Base-by-base conservation (phyloP, 2,888 invertebrate species). In the Nomada fucata region DNA sequence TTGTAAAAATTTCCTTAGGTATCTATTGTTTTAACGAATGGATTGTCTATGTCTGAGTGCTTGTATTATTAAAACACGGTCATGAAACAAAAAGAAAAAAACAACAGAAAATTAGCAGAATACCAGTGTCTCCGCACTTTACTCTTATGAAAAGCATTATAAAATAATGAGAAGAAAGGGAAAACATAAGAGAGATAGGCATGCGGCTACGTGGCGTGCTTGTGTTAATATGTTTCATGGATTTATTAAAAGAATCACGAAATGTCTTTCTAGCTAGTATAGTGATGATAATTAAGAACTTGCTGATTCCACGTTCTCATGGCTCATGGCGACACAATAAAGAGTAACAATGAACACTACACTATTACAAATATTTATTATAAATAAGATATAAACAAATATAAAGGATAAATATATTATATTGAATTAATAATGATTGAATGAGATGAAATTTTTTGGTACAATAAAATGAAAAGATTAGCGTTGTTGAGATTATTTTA, bases 401-500 rank as follows among this genome's bases (percentile, higher is more conserved):
- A 86, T 85, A 87, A 85, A 90, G 79, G 87, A 85, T 83, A 82
- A 87, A 90, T 91, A 91, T 91, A 91, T 91, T 91, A 91, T 91
- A 91, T 90, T 87, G 88, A 91, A 90, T 89, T 88, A 89, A 90
- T 87, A 88, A 90, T 88, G 90, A 91, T 90, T 89, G 87, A 91
- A 90, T 84, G 86, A 88, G 89, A 91, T 90, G 88, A 87, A 89
- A 91, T 90, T 91, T 91, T 91, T 91, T 91, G 91, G 91, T 91
- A 91, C 91, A 91, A 91, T 91, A 91, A 91, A 91, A 88, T 70
- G 77, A 84, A 89, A 90, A 91, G 83, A 89, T 79, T 75, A 87
- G 86, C 44, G 61, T 67, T 52, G 79, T 61, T 59, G 10, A 9
- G 44, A 36, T 84, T 67, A 72, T 86, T 76, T 76, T n/a, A n/a